Evolutionary conservation across 2,113 vertebrate genomes (phyloP), one percentile per base, ranked within the genome.

Genomic region (Eretmochelys imbricata): DNA sequence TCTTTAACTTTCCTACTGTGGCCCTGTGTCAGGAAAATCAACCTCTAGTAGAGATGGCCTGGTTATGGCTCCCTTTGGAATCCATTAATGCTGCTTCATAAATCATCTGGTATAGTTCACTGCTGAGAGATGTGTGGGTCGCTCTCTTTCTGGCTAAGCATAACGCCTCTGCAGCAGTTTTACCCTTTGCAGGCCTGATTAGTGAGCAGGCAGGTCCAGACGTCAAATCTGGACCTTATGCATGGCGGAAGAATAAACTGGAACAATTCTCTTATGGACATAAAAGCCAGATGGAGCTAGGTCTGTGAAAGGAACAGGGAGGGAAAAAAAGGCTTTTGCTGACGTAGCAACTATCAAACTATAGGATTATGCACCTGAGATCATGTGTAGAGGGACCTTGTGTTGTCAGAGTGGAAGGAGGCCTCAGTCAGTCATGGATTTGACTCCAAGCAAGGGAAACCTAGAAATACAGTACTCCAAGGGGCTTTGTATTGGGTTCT

Each of bases 141-240:
- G 4, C 10, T 10, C 48, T 80, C 31, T 72, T 79, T 29, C 20
- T 10, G 48, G 50, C 5, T 4, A 55, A 20, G 48, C 0, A 20
- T 3, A 4, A 20, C 0, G 0, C 35, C 50, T n/a, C 25, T 53
- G 31, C 5, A 10, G 16, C 0, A 10, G 50, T 59, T 49, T 75
- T 69, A 1, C 38, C 50, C 2, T 0, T 22, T 24, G 14, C 42
- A 54, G 82, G 49, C 14, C 19, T 82, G 78, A 0, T 35, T 14
- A 35, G 46, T 8, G 24, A 4, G 7, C 57, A 20, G 2, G 6
- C 10, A 85, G 42, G 9, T 14, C 16, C 42, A 50, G 13, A 1
- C 54, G 6, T 59, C 35, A 80, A 75, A 51, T 19, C 42, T n/a
- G 20, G 35, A 82, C 24, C 12, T 85, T 81, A 25, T 84, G 8